Base-by-base conservation (phyloP, 2,888 invertebrate genomes). In the Ypsolopha scabrella region DNA sequence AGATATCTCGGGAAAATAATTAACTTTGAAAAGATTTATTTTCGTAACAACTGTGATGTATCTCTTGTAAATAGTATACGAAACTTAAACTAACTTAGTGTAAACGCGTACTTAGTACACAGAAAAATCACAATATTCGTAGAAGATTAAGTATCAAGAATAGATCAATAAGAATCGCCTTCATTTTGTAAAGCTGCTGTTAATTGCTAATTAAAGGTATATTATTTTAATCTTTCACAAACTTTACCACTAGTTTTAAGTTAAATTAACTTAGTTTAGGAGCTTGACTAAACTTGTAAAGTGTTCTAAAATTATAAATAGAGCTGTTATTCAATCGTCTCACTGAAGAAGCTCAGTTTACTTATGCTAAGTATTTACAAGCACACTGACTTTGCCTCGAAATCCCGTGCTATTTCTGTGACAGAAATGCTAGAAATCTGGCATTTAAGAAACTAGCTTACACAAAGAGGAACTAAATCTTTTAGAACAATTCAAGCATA, bases 91-190 rank as follows among this genome's bases (percentile, higher is more conserved):
- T 7, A 8, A 43, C 9, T 14, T 6, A 43, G 8, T 43, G 8
- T 7, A 43, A 41, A 11, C 9, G 43, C 47, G 36, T 47, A 47
- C 47, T 59, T 63, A 62, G 63, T 67, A 67, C 66, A 57, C 62
- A 67, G 67, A 70, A 74, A 72, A 74, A 69, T 67, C 56, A 51
- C 50, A 24, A 53, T 79, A 79, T 81, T 67, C 79, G 82, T 80
- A 83, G 79, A 70, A 81, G 79, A 64, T 59, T 60, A 62, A 70
- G 76, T 85, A 83, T 83, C 83, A 85, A 85, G 81, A 85, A 81
- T 85, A 82, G 34, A 36, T n/a, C 13, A 24, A n/a, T 11, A 11
- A 43, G n/a, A 24, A 24, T 24, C 70, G 67, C 65, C 62, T 69
- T 62, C 55, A 58, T 58, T 52, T 39, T 37, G 34, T 38, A 38